A percentile compares a stretch with the other conserved stretches of the same genome.
Evolutionary conservation across 2,113 vertebrate species (phyloP).

Genomic region (Tachycineta bicolor): DNA sequence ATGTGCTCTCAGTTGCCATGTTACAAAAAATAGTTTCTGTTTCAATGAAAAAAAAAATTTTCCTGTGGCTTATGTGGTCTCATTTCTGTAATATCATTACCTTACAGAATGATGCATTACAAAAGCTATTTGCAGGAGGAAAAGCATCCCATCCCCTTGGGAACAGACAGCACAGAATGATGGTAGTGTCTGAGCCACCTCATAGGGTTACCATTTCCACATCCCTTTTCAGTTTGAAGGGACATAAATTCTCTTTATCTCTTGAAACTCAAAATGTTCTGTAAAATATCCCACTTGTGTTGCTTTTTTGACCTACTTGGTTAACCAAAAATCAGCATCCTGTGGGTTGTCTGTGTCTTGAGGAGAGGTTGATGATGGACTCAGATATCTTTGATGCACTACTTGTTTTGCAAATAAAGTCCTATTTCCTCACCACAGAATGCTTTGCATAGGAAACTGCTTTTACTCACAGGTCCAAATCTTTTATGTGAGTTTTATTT

Average conservation of each 20-base stretch:
- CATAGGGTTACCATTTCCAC: not conserved
- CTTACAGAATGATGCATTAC: not conserved
- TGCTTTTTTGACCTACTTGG: slow-evolving; percentile 53
- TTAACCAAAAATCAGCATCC: slow-evolving; percentile 34
- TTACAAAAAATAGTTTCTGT: not conserved
- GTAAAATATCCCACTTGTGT: not conserved
- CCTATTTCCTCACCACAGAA: not conserved
- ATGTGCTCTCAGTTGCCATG: not conserved
- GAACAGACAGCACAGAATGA: not conserved
- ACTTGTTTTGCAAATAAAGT: slow-evolving; percentile 7
- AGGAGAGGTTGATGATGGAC: not conserved
- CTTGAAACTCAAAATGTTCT: not conserved
- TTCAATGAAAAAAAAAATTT: not conserved
- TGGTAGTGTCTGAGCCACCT: not conserved
- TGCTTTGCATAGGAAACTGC: not conserved
- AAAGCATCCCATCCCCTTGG: not conserved
- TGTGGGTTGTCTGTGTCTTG: slow-evolving; percentile 1
- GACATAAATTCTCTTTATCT: not conserved
- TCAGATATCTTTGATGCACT: not conserved
- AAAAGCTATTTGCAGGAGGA: not conserved
- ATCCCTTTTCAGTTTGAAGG: not conserved
- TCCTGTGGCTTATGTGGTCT: not conserved
- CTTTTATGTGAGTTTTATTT: not conserved
- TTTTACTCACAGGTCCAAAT: not conserved
- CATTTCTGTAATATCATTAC: not conserved